Base-by-base conservation (phyloP, 2,797 vertebrate genomes). In the Sebastes matsubarae region DNA sequence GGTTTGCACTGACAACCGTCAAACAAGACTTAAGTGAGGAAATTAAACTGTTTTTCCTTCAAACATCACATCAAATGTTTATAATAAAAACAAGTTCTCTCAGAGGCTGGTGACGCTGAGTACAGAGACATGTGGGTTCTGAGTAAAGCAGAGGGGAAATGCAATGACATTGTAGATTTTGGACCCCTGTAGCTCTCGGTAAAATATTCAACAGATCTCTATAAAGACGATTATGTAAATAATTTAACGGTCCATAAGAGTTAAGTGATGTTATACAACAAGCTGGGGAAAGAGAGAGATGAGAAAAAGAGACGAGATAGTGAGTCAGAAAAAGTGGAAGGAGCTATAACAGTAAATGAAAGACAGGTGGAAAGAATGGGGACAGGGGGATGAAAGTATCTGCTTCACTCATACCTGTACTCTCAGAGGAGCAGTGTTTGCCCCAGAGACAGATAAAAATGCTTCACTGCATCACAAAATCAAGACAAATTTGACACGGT, bases 201-300 rank as follows among this genome's bases (percentile, higher is more conserved):
- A 50, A 95, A 95, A 93, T 81, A 94, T 95, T 94, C 79, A 94
- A 80, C 65, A 60, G 64, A 87, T 67, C 75, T 90, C 80, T 65
- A 83, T 87, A 88, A 92, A 93, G 89, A 89, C 83, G 81, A 70
- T 83, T 68, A 64, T 69, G 73, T 94, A 68, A 94, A 95, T 95
- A 89, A 95, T 94, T 94, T 46, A 95, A 27, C 8, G 25, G 74
- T 85, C 86, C 83, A 80, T 92, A 89, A 90, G 85, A 93, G 86
- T 89, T 86, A 94, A 94, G 87, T 87, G 89, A 94, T 93, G 92
- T 93, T 91, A 90, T 81, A 86, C 89, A 93, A 93, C 87, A 88
- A 91, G 86, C 75, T 59, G 69, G 68, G 42, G 73, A 85, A 65
- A 29, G 54, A 36, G 11, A n/a, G 72, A 22, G 22, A 63, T 8